Percentiles rank a stretch among this genome's conserved stretches.
phyloP scores from a whole-genome alignment of 1,140 invertebrate species.

The Pseudomyrmex cubaensis region DNA sequence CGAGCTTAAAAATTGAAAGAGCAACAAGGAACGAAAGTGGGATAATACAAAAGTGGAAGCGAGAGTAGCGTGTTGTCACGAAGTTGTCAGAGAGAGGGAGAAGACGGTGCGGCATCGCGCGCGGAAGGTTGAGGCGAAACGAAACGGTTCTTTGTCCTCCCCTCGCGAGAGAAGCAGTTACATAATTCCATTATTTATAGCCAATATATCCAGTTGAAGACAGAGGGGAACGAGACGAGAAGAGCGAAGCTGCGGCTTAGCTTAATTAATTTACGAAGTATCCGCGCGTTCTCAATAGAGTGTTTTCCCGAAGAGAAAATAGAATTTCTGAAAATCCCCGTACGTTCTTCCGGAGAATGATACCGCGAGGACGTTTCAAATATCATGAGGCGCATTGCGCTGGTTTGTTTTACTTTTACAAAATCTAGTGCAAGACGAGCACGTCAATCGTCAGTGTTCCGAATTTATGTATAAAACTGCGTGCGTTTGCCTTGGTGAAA shows the following conservation, averaged over 20 bases:
- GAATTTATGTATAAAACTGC: background rate
- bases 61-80: conserved; percentile 23
- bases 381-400: too few species aligned
- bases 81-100: conserved; percentile 34
- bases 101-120: background rate
- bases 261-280: conserved; percentile 77
- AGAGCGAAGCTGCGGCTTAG: conserved; percentile 70
- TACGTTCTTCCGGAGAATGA: background rate
- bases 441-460: background rate
- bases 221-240: conserved; percentile 50
- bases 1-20: conserved; percentile 55
- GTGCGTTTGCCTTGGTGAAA: background rate
- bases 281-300: conserved; percentile 18
- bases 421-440: background rate
- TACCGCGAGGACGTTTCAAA: background rate
- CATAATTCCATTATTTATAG: conserved; percentile 81
- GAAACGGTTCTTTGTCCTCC: conserved; percentile 70
- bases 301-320: conserved; percentile 40
- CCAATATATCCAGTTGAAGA: conserved; percentile 65
- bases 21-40: conserved; percentile 56
- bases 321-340: conserved; percentile 59
- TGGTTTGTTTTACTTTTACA: too few species aligned
- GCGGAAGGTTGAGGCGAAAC: conserved; percentile 56
- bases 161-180: conserved; percentile 64
- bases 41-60: conserved; percentile 47